Percentiles rank a stretch among this genome's conserved stretches.
These are phyloP conservation scores for Semotilus atromaculatus DNA, from an alignment of 2,797 vertebrate genomes.

Conservation along the genomic window DNA sequence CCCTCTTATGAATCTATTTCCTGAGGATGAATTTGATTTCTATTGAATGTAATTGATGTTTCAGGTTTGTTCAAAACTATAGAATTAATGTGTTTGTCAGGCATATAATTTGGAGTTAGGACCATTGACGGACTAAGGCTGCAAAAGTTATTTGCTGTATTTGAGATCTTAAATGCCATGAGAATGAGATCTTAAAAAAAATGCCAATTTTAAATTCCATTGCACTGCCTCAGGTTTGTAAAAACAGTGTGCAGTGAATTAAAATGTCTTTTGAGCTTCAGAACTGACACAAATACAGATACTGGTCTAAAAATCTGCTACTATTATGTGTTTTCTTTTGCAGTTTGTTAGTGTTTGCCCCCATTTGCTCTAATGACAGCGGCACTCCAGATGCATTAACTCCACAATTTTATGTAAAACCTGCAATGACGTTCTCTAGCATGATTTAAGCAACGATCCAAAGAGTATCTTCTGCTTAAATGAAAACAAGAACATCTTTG, in stretches of 20 bases:
- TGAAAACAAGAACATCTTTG: background rate
- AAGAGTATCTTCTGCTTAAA: background rate
- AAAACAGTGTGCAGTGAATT: slow-evolving; percentile 6
- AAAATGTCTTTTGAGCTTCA: slow-evolving; percentile 4
- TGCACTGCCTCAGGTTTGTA: slow-evolving; percentile 28
- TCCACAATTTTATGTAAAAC: background rate
- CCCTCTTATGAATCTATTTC: slow-evolving; percentile 39
- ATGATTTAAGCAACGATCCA: background rate
- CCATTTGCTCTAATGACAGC: background rate
- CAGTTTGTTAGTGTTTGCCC: background rate
- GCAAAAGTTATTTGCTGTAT: background rate
- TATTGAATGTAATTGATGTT: slow-evolving; percentile 42
- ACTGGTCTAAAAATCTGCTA: background rate
- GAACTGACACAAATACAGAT: background rate
- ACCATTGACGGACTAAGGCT: background rate
- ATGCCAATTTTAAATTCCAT: slow-evolving; percentile 24
- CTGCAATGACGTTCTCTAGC: background rate
- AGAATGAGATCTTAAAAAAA: too few relatives aligned
- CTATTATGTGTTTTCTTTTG: background rate
- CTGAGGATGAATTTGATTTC: slow-evolving; percentile 27
- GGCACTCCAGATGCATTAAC: background rate
- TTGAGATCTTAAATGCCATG: too few relatives aligned
- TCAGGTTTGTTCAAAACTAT: background rate
- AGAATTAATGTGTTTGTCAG: background rate
- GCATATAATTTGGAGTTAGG: background rate